phyloP scores from a whole-genome alignment of 2,113 vertebrate species.

The Myanophis thanlyinensis region DNA sequence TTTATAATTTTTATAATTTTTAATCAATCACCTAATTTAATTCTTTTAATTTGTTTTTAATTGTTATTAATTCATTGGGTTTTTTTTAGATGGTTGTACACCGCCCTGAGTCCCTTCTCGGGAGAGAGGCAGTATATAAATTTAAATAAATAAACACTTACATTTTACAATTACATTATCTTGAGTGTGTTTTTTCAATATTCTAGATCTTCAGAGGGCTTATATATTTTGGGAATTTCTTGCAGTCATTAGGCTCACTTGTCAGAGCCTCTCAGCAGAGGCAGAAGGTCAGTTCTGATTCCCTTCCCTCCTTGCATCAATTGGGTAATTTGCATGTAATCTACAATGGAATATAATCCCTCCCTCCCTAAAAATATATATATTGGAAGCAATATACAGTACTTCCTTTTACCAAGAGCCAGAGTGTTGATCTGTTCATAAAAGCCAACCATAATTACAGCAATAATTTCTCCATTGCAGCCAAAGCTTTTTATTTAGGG shows the following conservation, averaged over 20 bases:
- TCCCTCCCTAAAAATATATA: constrained; percentile 6
- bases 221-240: not conserved
- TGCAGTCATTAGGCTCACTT: not conserved
- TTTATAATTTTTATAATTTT: no score
- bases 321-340: not conserved
- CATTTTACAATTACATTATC: not conserved
- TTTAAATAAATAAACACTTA: no score
- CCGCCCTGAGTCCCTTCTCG: no score
- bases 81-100: no score
- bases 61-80: no score
- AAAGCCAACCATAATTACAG: constrained; percentile 35
- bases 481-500: constrained; percentile 43
- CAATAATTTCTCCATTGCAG: constrained; percentile 42
- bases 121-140: no score
- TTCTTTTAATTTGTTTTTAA: no score
- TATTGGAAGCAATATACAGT: not conserved
- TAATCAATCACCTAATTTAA: no score
- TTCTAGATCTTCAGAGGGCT: not conserved
- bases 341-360: constrained; percentile 17
- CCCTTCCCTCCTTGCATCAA: not conserved
- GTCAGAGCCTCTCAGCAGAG: not conserved
- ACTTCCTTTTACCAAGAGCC: constrained; percentile 22
- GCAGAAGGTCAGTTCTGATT: not conserved
- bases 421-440: constrained; percentile 23
- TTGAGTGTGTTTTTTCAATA: not conserved